Evolutionary conservation across 2,888 invertebrate genomes (phyloP).

Genomic region (Camponotus fellah): DNA sequence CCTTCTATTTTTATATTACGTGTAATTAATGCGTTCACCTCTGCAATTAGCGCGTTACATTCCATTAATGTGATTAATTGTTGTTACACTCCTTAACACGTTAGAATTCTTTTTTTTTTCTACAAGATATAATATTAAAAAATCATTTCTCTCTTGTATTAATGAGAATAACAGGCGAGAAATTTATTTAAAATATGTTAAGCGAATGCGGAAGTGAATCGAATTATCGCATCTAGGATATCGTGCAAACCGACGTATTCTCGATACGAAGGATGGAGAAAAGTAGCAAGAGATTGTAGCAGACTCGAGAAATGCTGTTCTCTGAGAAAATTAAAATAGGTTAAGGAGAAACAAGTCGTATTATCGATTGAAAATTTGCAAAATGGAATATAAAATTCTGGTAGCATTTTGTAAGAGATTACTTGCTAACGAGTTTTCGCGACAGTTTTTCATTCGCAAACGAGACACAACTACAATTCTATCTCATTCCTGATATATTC

Average conservation of each 20-base stretch:
- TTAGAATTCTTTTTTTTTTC: neutral
- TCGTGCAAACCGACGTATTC: neutral
- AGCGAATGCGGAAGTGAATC: slow-evolving; percentile 44
- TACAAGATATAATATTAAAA: slow-evolving; percentile 12
- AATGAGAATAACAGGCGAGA: slow-evolving; percentile 32
- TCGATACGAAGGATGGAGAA: neutral
- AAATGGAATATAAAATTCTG: slow-evolving; percentile 24
- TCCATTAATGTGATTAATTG: slow-evolving; percentile 46
- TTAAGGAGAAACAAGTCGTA: neutral
- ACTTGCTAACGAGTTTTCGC: slow-evolving; percentile 60
- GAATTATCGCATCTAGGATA: slow-evolving; percentile 1
- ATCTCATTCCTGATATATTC: neutral
- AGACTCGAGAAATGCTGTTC: neutral
- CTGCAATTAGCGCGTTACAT: slow-evolving; percentile 19
- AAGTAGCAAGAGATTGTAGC: neutral
- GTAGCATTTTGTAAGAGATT: slow-evolving; percentile 56
- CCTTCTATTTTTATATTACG: slow-evolving; percentile 19
- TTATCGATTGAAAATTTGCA: slow-evolving; percentile 15
- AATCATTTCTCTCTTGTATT: slow-evolving; percentile 41
- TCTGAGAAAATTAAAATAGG: neutral
- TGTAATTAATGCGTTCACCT: slow-evolving; percentile 43
- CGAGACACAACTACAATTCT: slow-evolving; percentile 46
- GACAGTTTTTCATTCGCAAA: slow-evolving; percentile 40
- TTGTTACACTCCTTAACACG: slow-evolving; percentile 5
- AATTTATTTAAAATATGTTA: slow-evolving; percentile 42